Conservation (phyloP, 2,888 invertebrate species). For the Sminthurides aquaticus region DNA sequence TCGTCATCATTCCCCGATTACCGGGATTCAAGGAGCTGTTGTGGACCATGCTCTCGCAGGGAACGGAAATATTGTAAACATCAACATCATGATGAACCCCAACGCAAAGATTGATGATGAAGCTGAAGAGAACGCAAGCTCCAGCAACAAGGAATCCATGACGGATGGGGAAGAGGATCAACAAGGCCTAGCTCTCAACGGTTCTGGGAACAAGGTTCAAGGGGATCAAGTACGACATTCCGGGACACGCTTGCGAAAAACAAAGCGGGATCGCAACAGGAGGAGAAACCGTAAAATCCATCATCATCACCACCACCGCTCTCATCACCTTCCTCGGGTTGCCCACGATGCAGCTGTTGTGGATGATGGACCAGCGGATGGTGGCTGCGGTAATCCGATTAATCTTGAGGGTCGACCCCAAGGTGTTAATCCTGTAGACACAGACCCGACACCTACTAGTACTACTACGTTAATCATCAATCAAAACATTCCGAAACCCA, state of each 20-base stretch:
- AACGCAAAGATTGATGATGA: slow-evolving; percentile 3
- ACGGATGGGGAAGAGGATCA: slow-evolving; percentile 18
- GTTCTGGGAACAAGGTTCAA: not conserved
- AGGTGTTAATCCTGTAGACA: too few relatives aligned
- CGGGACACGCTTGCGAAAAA: slow-evolving; percentile 25
- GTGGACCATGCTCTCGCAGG: slow-evolving; percentile 7
- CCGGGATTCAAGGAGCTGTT: slow-evolving; percentile 8
- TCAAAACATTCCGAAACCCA: too few relatives aligned
- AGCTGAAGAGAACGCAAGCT: slow-evolving; percentile 14
- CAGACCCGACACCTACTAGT: too few relatives aligned
- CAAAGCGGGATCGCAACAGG: slow-evolving; percentile 37
- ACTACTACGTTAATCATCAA: too few relatives aligned
- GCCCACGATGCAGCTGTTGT: slow-evolving; percentile 17
- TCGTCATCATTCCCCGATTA: slow-evolving; percentile 22
- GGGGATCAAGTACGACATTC: too few relatives aligned
- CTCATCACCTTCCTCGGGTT: slow-evolving; percentile 8
- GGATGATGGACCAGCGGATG: slow-evolving; percentile 29
- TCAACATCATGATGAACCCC: slow-evolving; percentile 22
- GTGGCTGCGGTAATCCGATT: slow-evolving; percentile 10
- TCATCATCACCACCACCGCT: slow-evolving; percentile 12
- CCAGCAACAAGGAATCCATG: slow-evolving; percentile 23
- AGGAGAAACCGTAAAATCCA: slow-evolving; percentile 26
- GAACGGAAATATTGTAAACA: slow-evolving; percentile 20
- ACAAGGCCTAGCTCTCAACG: not conserved
- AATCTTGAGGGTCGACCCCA: slow-evolving; percentile 37